Percentiles rank a stretch among this genome's conserved stretches.
These are phyloP conservation scores for Charanyca ferruginea DNA, from an alignment of 2,888 invertebrate species.

Conservation along the genomic window DNA sequence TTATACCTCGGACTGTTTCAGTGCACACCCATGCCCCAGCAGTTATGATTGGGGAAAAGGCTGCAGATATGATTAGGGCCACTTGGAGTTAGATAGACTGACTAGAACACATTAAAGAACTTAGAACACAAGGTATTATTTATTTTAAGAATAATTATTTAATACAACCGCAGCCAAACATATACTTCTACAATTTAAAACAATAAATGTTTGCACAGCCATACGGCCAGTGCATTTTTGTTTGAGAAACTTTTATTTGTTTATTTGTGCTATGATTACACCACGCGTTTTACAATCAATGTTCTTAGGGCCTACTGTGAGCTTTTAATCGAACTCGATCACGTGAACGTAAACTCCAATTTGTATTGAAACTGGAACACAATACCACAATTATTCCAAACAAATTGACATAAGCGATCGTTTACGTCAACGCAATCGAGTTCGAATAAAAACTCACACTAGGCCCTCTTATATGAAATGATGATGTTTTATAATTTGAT, in stretches of 20 bases:
- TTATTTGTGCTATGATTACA: neutral
- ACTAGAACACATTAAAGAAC: slow-evolving; percentile 1
- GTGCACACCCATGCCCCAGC: slow-evolving; percentile 91
- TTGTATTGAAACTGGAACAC: too few species aligned
- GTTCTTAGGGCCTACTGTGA: too few species aligned
- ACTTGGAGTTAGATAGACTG: slow-evolving; percentile 74
- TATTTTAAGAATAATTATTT: slow-evolving; percentile 12
- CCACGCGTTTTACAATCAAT: neutral
- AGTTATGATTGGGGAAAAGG: slow-evolving; percentile 91
- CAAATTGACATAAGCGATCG: too few species aligned
- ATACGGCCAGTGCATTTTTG: too few species aligned
- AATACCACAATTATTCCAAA: too few species aligned
- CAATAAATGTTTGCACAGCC: slow-evolving; percentile 15
- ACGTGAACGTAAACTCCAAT: too few species aligned
- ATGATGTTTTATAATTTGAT: neutral
- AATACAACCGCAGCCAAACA: slow-evolving; percentile 28
- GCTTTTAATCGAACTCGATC: too few species aligned
- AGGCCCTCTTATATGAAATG: too few species aligned
- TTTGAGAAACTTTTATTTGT: neutral
- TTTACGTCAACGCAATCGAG: too few species aligned
- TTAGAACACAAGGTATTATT: slow-evolving; percentile 12
- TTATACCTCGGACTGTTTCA: slow-evolving; percentile 89
- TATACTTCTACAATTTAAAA: slow-evolving; percentile 16
- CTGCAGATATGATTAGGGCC: slow-evolving; percentile 89
- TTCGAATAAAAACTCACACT: too few species aligned